phyloP scores from a whole-genome alignment of 2,113 vertebrate species.

The Tamias sibiricus region DNA sequence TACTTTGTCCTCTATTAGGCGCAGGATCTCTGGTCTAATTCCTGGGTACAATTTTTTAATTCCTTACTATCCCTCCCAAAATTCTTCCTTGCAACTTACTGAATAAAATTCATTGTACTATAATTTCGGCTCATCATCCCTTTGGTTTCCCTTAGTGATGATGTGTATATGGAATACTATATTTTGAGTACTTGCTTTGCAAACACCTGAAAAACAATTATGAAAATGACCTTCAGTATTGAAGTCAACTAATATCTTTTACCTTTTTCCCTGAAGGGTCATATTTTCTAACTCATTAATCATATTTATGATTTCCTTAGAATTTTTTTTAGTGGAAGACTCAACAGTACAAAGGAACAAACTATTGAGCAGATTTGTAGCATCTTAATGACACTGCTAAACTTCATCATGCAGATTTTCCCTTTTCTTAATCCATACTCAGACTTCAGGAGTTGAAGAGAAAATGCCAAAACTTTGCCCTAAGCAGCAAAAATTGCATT shows the following conservation, averaged over 20 bases:
- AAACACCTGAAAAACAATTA: slow-evolving; percentile 50
- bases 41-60: no score
- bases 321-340: slow-evolving; percentile 22
- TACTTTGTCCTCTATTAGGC: no score
- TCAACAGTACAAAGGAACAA: slow-evolving; percentile 33
- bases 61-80: neutral
- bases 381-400: slow-evolving; percentile 32
- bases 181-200: slow-evolving; percentile 10
- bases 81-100: neutral
- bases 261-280: neutral
- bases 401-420: slow-evolving; percentile 48
- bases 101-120: slow-evolving; percentile 19
- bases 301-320: neutral
- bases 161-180: neutral
- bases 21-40: no score
- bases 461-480: slow-evolving; percentile 44
- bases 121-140: neutral
- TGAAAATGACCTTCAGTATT: slow-evolving; percentile 24
- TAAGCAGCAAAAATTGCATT: slow-evolving; percentile 8
- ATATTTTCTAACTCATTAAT: slow-evolving; percentile 54
- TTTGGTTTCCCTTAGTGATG: slow-evolving; percentile 36
- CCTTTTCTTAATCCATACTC: slow-evolving; percentile 47
- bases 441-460: slow-evolving; percentile 6
- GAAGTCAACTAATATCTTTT: slow-evolving; percentile 13
- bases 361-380: slow-evolving; percentile 7